Evolutionary conservation across 2,888 invertebrate species (phyloP), one percentile per base, ranked within the genome.

Genomic region (Scaptomyza tumidula): DNA sequence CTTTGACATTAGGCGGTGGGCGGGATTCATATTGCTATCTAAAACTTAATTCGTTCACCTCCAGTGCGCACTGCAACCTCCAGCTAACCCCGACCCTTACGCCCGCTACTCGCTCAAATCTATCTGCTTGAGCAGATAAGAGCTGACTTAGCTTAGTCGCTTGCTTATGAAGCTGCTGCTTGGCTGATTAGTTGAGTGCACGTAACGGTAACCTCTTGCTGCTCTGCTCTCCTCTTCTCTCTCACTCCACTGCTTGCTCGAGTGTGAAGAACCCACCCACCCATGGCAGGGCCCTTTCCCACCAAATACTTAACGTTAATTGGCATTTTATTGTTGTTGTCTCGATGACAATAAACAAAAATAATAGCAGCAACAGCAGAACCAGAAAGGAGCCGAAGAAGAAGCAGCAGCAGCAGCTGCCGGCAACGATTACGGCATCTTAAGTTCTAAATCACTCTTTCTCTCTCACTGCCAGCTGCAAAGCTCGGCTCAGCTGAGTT

Each of bases 141-240:
- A 24, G 13, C 29, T 14, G 57, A 48, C 56, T 71, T 75, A 68
- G 76, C 29, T 71, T 19, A 19, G 19, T 19, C 63, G 44, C 19
- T 37, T 58, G 52, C 68, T 68, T 62, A 68, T 46, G 46, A 35
- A n/a, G 65, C 57, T 45, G 39, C 39, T 49, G 56, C 19, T 45
- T 59, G 68, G 76, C 55, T 76, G 76, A 76, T 75, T 68, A 75
- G 72, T 55, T 50, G 60, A 45, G 57, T 72, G 52, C 50, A 69
- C 77, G 64, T 76, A 72, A 72, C 37, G 52, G 6, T 55, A 53
- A 66, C 66, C 61, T 58, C 60, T 43, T 33, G 58, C 35, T 46
- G 29, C 37, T n/a, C 29, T 24, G 10, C 60, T 39, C 39, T 10
- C 33, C 64, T 9, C 39, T 10, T 10, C 64, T 5, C 39, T 7